These are phyloP conservation scores for Cephus sareptanus DNA, from an alignment of 2,888 invertebrate genomes.

Conservation along the genomic window DNA sequence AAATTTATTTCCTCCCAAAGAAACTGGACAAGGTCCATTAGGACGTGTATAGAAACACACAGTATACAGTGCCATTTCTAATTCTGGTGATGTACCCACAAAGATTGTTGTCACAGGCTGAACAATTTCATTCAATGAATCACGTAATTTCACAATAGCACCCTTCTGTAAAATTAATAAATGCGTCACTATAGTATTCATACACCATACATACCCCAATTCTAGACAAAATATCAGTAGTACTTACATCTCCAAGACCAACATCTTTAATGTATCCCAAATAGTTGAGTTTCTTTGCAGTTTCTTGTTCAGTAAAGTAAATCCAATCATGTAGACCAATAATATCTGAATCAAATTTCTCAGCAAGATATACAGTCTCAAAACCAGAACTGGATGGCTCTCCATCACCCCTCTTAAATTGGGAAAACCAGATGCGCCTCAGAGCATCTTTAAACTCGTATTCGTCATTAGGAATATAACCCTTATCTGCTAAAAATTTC, in stretches of 20 bases:
- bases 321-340: constrained; percentile 92
- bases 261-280: constrained; percentile 82
- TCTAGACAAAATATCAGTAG: neutral
- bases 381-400: constrained; percentile 90
- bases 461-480: constrained; percentile 63
- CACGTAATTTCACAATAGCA: constrained; percentile 78
- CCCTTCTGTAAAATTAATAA: constrained; percentile 76
- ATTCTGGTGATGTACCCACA: constrained; percentile 89
- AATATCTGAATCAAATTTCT: constrained; percentile 76
- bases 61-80: constrained; percentile 91
- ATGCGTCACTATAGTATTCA: neutral
- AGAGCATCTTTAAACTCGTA: constrained; percentile 77
- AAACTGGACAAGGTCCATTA: constrained; percentile 80
- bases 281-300: constrained; percentile 78
- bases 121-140: constrained; percentile 76
- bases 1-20: constrained; percentile 77
- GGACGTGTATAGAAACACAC: constrained; percentile 85
- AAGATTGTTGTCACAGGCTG: constrained; percentile 85
- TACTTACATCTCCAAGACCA: constrained; percentile 77
- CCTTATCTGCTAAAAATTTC: constrained; percentile 73
- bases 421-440: constrained; percentile 82
- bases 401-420: constrained; percentile 83
- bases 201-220: neutral
- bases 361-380: constrained; percentile 92
- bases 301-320: constrained; percentile 84